Evolutionary conservation across 2,113 vertebrate genomes (phyloP).

Genomic region (Penelope pileata): DNA sequence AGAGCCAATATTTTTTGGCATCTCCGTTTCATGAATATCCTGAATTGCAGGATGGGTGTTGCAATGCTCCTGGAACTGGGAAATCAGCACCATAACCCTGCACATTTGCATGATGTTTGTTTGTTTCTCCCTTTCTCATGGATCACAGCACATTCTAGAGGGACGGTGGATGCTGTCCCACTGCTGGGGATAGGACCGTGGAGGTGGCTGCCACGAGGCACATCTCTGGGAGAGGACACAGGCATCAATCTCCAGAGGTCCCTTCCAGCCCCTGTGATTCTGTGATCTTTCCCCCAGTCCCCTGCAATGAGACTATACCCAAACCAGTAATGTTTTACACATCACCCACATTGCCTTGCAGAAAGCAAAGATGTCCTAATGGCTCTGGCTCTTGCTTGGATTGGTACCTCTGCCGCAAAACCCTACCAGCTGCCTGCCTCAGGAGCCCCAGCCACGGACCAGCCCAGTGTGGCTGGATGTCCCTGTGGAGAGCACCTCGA

Average conservation of each 20-base stretch:
- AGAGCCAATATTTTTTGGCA: neutral
- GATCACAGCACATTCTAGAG: neutral
- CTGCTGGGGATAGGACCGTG: fast-evolving
- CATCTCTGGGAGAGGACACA: neutral
- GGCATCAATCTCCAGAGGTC: too few relatives aligned
- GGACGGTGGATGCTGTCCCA: neutral
- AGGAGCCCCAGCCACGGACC: too few relatives aligned
- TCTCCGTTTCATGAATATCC: neutral
- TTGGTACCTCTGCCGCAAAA: neutral
- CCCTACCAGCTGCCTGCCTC: fast-evolving
- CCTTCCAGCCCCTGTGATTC: too few relatives aligned
- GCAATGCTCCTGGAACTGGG: neutral
- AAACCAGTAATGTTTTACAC: neutral
- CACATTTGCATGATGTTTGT: neutral
- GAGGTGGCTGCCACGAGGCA: fast-evolving
- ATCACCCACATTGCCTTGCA: neutral
- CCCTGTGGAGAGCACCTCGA: neutral
- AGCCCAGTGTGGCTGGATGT: too few relatives aligned
- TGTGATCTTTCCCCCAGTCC: neutral
- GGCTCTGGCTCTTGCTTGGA: neutral
- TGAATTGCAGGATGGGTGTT: neutral
- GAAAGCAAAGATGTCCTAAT: neutral
- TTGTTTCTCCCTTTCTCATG: neutral
- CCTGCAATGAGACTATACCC: neutral
- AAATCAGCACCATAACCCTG: neutral